These are phyloP conservation scores for Cherax quadricarinatus DNA, from an alignment of 1,140 invertebrate species.

Conservation along the genomic window DNA sequence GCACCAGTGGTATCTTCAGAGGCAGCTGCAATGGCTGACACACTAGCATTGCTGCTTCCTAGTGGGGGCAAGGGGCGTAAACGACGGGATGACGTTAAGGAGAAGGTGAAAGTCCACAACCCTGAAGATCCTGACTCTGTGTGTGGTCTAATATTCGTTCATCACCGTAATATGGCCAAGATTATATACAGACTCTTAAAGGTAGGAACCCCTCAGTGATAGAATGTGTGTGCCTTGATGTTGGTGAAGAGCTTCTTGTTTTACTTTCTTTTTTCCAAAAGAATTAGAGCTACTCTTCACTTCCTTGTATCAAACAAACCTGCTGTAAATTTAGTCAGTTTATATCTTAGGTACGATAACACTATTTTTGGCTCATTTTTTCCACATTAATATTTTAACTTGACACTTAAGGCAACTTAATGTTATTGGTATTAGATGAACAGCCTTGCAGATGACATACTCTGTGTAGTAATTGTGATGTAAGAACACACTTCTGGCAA, in stretches of 20 bases:
- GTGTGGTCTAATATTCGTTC: conserved; percentile 89
- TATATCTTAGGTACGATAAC: too few relatives aligned
- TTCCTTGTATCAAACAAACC: too few relatives aligned
- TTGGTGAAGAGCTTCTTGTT: not conserved
- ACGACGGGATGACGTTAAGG: conserved; percentile 73
- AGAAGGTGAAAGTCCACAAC: conserved; percentile 72
- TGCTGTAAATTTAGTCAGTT: too few relatives aligned
- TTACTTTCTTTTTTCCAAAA: not conserved
- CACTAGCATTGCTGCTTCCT: conserved; percentile 76
- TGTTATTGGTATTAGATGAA: too few relatives aligned
- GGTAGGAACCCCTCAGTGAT: conserved; percentile 76
- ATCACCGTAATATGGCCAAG: conserved; percentile 86
- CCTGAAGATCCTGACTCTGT: conserved; percentile 76
- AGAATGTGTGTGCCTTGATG: too few relatives aligned
- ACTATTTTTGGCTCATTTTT: too few relatives aligned
- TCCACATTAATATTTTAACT: too few relatives aligned
- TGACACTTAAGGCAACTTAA: too few relatives aligned
- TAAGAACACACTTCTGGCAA: too few relatives aligned
- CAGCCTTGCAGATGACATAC: too few relatives aligned
- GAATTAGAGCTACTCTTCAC: too few relatives aligned
- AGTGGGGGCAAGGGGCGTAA: conserved; percentile 75
- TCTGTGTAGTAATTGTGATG: too few relatives aligned
- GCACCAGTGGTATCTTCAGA: conserved; percentile 75
- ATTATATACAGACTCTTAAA: conserved; percentile 86
- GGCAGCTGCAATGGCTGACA: conserved; percentile 77